Percentiles rank a stretch among this genome's conserved stretches.
Conservation (phyloP, 2,888 invertebrate genomes). For the Hypomecis atomaria region DNA sequence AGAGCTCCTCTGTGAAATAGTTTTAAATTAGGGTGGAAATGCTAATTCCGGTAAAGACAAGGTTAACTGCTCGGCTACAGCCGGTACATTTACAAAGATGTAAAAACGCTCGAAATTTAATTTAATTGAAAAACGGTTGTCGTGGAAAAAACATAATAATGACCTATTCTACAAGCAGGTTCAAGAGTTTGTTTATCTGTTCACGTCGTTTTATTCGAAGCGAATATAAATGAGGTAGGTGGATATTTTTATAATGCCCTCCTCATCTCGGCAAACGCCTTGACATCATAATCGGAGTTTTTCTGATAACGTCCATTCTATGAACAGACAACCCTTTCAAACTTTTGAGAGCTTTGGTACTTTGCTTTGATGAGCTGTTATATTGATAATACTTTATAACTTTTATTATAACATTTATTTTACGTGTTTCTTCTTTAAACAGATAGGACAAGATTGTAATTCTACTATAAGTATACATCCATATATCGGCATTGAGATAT, state of each 20-base stretch:
- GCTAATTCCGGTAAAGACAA: slow-evolving; percentile 8
- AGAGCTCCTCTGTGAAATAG: slow-evolving; percentile 8
- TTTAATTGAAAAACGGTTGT: background rate
- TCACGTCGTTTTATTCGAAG: slow-evolving; percentile 24
- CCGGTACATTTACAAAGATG: background rate
- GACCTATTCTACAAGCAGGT: slow-evolving; percentile 5
- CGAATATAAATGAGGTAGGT: slow-evolving; percentile 28
- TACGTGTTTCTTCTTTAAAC: slow-evolving; percentile 15
- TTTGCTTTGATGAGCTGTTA: slow-evolving; percentile 8
- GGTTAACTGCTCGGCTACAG: slow-evolving; percentile 3
- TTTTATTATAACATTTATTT: background rate
- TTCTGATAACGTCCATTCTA: slow-evolving; percentile 32
- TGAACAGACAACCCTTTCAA: slow-evolving; percentile 19
- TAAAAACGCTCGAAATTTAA: background rate
- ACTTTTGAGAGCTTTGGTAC: slow-evolving; percentile 20
- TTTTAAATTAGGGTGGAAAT: slow-evolving; percentile 7
- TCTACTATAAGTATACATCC: slow-evolving; percentile 2
- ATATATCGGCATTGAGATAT: slow-evolving; percentile 27
- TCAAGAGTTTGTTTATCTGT: slow-evolving; percentile 23
- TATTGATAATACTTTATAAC: background rate
- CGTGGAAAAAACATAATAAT: slow-evolving; percentile 5
- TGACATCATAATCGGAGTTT: slow-evolving; percentile 32
- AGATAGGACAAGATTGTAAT: slow-evolving; percentile 54
- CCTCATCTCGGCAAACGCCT: slow-evolving; percentile 34
- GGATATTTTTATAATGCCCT: slow-evolving; percentile 30